A percentile compares a stretch with the other conserved stretches of the same genome.
These are phyloP conservation scores for Muraenolepis orangiensis DNA, from an alignment of 2,797 vertebrate species.

Conservation along the genomic window DNA sequence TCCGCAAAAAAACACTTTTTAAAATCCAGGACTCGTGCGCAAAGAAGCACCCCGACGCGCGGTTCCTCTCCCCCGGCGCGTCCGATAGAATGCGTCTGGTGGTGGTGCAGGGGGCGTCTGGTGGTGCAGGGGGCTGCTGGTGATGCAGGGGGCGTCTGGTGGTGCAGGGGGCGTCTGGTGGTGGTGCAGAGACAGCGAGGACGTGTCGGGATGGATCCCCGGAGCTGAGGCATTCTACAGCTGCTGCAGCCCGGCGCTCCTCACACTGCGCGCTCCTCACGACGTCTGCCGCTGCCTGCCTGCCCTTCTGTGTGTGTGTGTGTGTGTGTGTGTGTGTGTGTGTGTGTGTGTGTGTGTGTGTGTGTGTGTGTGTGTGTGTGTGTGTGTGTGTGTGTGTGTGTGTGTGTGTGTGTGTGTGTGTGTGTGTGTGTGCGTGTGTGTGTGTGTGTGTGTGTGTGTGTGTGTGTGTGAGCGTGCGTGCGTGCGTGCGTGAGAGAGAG, in stretches of 20 bases:
- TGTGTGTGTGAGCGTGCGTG: neutral
- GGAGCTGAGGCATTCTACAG: neutral
- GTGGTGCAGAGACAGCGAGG: constrained; percentile 4
- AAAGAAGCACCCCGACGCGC: constrained; percentile 43
- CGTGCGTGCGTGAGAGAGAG: neutral
- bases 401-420: neutral
- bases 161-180: too few species aligned
- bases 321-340: neutral
- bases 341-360: neutral
- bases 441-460: neutral
- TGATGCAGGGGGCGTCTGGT: neutral
- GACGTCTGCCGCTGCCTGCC: neutral
- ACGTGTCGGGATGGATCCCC: neutral
- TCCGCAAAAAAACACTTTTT: constrained; percentile 30
- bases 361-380: neutral
- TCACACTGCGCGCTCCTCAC: neutral
- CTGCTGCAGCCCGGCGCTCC: neutral
- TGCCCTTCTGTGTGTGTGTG: neutral
- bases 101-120: constrained; percentile 8
- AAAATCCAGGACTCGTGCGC: constrained; percentile 49
- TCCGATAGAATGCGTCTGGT: constrained; percentile 6
- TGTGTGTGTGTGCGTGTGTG: constrained; percentile 5
- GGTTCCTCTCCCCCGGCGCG: constrained; percentile 10
- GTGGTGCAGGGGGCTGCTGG: constrained; percentile 6
- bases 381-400: constrained; percentile 1